phyloP scores from a whole-genome alignment of 1,140 invertebrate genomes.

The Adelges cooleyi region DNA sequence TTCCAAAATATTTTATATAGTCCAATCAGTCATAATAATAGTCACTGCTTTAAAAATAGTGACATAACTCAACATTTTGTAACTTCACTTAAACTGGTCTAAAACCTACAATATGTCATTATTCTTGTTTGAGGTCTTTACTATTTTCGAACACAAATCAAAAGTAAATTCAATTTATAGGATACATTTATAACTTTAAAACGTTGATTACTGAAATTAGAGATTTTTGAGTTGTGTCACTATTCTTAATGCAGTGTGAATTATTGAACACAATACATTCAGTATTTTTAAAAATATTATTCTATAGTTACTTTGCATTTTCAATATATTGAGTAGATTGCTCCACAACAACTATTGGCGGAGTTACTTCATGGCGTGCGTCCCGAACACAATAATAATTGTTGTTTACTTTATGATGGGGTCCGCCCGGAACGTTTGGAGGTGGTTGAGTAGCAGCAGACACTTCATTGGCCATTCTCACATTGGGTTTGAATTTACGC shows the following conservation, averaged over 20 bases:
- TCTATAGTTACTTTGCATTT: conserved; percentile 1
- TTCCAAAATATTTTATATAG: too few relatives aligned
- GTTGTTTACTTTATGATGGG: conserved; percentile 53
- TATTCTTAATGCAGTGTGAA: neutral
- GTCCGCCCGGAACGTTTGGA: conserved; percentile 62
- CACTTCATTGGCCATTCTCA: conserved; percentile 51
- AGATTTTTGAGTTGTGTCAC: too few relatives aligned
- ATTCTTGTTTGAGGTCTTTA: too few relatives aligned
- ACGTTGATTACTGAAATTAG: too few relatives aligned
- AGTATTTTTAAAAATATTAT: neutral
- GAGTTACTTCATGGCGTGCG: conserved; percentile 55
- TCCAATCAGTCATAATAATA: too few relatives aligned
- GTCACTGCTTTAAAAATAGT: too few relatives aligned
- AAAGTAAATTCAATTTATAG: too few relatives aligned
- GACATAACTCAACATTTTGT: too few relatives aligned
- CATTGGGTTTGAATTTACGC: conserved; percentile 25
- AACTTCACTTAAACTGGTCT: too few relatives aligned
- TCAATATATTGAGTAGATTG: conserved; percentile 29
- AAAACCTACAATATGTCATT: too few relatives aligned
- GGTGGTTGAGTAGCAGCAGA: conserved; percentile 59
- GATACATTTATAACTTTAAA: too few relatives aligned
- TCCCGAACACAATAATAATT: conserved; percentile 74
- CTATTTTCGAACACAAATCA: too few relatives aligned
- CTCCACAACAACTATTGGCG: conserved; percentile 49
- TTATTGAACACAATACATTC: neutral